A percentile compares a stretch with the other conserved stretches of the same genome.
Evolutionary conservation across 2,797 vertebrate species (phyloP).

Genomic region (Acomys russatus): DNA sequence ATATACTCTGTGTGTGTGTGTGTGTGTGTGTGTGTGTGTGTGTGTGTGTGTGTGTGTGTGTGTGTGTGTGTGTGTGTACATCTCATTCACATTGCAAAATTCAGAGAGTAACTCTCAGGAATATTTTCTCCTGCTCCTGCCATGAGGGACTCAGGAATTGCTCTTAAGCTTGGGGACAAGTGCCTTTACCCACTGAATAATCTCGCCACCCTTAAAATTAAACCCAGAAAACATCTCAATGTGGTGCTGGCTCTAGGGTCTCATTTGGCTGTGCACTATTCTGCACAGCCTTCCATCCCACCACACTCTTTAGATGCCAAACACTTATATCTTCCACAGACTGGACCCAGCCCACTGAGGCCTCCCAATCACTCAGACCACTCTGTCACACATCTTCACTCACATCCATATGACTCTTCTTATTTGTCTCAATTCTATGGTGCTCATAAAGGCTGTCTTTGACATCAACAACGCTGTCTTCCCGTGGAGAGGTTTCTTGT

Average conservation of each 20-base stretch:
- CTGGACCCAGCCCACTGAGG: no score
- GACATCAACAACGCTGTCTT: background rate
- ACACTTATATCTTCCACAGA: background rate
- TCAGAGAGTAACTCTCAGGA: background rate
- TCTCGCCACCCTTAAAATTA: background rate
- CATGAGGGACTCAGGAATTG: background rate
- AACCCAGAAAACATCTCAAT: background rate
- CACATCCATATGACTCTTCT: accelerated
- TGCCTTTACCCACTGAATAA: background rate
- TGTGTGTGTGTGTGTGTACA: no score
- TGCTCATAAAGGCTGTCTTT: background rate
- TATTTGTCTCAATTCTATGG: no score
- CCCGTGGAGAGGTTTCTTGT: background rate
- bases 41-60: no score
- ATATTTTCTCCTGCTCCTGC: background rate
- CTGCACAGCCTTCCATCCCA: background rate
- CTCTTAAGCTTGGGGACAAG: background rate
- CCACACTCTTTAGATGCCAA: background rate
- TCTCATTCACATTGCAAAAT: background rate
- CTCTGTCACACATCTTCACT: no score
- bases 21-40: no score
- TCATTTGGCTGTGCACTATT: no score
- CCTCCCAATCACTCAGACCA: background rate
- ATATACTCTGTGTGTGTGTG: no score
- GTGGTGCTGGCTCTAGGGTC: no score